Conservation (phyloP, 1,140 invertebrate genomes). For the Sminthurides bifidus region DNA sequence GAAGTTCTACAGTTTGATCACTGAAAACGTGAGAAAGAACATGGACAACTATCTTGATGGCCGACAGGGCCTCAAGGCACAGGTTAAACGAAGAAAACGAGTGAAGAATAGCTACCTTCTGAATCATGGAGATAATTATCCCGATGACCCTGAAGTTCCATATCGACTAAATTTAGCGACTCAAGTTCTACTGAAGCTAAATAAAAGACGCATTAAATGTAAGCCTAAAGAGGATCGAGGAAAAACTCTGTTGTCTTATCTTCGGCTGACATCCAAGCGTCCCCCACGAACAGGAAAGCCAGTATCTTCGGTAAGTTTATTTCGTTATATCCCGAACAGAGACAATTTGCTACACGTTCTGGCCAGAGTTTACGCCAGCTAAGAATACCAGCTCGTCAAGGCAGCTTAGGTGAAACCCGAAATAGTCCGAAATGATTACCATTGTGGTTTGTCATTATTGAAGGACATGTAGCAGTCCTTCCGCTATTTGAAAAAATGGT, state of each 20-base stretch:
- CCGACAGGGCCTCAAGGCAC: not conserved
- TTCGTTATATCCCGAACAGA: too few species aligned
- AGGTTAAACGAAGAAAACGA: conserved; percentile 14
- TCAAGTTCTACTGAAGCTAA: conserved; percentile 29
- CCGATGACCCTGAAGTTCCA: conserved; percentile 26
- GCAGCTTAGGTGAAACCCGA: too few species aligned
- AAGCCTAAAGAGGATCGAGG: conserved; percentile 27
- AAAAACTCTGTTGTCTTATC: conserved; percentile 26
- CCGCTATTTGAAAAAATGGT: too few species aligned
- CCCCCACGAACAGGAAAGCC: conserved; percentile 18
- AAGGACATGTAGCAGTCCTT: too few species aligned
- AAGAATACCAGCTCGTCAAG: too few species aligned
- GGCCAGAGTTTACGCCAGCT: too few species aligned
- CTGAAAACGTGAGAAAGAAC: conserved; percentile 28
- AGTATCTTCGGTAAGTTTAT: too few species aligned
- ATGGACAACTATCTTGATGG: conserved; percentile 31
- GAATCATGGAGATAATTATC: conserved; percentile 31
- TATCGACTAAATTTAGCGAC: conserved; percentile 28
- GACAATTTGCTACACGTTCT: too few species aligned
- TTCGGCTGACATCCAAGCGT: conserved; percentile 25
- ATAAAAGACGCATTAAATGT: conserved; percentile 24
- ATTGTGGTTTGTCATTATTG: too few species aligned
- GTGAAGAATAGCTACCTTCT: conserved; percentile 27
- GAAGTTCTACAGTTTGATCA: conserved; percentile 28
- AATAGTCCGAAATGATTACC: too few species aligned